phyloP scores from a whole-genome alignment of 2,797 vertebrate genomes.

The Champsocephalus gunnari region DNA sequence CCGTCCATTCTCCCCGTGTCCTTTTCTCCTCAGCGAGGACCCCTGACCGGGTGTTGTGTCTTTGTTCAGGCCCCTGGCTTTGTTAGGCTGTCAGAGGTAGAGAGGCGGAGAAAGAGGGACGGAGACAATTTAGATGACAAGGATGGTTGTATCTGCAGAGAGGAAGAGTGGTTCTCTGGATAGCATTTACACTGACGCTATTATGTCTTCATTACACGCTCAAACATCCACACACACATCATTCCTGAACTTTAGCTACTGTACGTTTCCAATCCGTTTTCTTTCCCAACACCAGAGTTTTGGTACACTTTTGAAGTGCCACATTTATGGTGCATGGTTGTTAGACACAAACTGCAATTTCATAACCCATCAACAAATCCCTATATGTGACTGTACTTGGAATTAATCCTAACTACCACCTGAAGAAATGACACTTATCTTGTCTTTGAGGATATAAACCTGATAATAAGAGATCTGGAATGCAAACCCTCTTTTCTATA shows the following conservation, averaged over 20 bases:
- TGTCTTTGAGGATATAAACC: neutral
- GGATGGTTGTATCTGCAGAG: slow-evolving; percentile 36
- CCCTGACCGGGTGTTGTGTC: slow-evolving; percentile 70
- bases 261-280: neutral
- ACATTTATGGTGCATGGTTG: no score
- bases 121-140: slow-evolving; percentile 47
- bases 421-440: neutral
- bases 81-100: slow-evolving; percentile 74
- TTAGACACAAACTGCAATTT: neutral
- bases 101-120: slow-evolving; percentile 43
- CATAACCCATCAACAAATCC: neutral
- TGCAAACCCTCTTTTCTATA: neutral
- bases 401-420: neutral
- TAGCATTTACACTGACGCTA: slow-evolving; percentile 42
- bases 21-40: slow-evolving; percentile 52
- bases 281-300: neutral
- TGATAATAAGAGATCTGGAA: neutral
- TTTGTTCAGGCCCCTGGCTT: slow-evolving; percentile 74
- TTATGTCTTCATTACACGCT: slow-evolving; percentile 35
- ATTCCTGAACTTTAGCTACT: neutral
- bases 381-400: no score
- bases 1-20: slow-evolving; percentile 46
- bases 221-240: neutral
- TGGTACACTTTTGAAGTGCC: neutral
- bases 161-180: slow-evolving; percentile 22